Conservation (phyloP, 1,140 invertebrate species). For the Periplaneta americana region DNA sequence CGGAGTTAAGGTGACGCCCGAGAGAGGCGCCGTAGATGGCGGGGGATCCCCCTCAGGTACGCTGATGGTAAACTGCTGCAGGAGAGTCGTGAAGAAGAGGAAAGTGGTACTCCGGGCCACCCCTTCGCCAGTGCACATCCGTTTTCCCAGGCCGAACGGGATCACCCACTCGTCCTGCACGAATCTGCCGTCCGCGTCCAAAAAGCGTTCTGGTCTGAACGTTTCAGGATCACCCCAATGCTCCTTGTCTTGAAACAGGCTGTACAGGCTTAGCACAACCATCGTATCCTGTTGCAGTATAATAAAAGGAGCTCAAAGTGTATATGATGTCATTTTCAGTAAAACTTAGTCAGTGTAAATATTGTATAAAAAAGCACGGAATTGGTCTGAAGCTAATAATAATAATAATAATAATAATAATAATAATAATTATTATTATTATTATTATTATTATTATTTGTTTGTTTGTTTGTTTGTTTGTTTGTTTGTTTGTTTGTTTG, state of each 20-base stretch:
- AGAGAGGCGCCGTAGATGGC: constrained; percentile 15
- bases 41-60: constrained; percentile 16
- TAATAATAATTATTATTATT: no score
- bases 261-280: constrained; percentile 25
- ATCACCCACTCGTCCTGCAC: constrained; percentile 41
- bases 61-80: constrained; percentile 25
- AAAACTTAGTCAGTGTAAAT: no score
- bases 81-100: constrained; percentile 26
- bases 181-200: constrained; percentile 42
- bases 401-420: no score
- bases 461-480: no score
- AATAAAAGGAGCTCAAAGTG: no score
- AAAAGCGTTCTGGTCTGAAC: constrained; percentile 52
- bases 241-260: constrained; percentile 38
- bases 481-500: no score
- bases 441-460: no score
- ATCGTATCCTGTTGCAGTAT: constrained; percentile 12
- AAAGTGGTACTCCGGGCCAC: constrained; percentile 29
- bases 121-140: constrained; percentile 30
- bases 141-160: constrained; percentile 39
- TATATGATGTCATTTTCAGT: no score
- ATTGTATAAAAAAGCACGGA: no score
- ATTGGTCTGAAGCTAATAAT: no score
- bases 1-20: constrained; percentile 18
- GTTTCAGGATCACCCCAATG: constrained; percentile 42